Evolutionary conservation across 2,888 invertebrate species (phyloP), one percentile per base, ranked within the genome.

Genomic region (Standfussiana lucernea): DNA sequence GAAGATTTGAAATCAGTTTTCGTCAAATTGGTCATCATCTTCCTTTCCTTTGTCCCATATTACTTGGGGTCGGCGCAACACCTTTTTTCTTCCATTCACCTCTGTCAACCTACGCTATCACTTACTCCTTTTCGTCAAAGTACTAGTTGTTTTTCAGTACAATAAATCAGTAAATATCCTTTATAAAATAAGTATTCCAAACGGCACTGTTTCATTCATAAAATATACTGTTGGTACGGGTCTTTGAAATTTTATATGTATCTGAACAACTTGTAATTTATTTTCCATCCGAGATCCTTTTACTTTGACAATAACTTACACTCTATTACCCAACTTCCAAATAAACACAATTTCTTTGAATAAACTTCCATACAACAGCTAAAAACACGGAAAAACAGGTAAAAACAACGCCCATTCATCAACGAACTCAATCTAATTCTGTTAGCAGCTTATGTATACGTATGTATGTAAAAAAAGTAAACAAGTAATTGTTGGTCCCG

Each of bases 401-500:
- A 28, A 56, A 69, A 56, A 72, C 2, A 56, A 69, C 50, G 59
- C 45, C 68, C 21, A 24, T n/a, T 28, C 28, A 32, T 66, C 42
- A 50, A 37, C 37, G 2, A 56, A 74, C 13, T 18, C 40, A 56
- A 61, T 53, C 7, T 28, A 28, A 78, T 42, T 72, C 24, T 61
- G 32, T 56, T 50, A 50, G 15, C 8, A 62, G 42, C 18, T 32
- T 56, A 65, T 28, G 7, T 28, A 28, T 21, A 42, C 3, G 18
- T 59, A n/a, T n/a, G n/a, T n/a, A n/a, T n/a, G n/a, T n/a, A n/a
- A n/a, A n/a, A 8, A 28, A 59, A 28, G 32, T 59, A 18, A 18
- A 59, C 32, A 32, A 61, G 32, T 21, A 5, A 3, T 21, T 21
- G 4, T 35, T 61, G 61, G 61, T 59, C 8, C 4, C 1, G 21